Conservation (phyloP, 2,888 invertebrate species). For the Apotomis betuletana region DNA sequence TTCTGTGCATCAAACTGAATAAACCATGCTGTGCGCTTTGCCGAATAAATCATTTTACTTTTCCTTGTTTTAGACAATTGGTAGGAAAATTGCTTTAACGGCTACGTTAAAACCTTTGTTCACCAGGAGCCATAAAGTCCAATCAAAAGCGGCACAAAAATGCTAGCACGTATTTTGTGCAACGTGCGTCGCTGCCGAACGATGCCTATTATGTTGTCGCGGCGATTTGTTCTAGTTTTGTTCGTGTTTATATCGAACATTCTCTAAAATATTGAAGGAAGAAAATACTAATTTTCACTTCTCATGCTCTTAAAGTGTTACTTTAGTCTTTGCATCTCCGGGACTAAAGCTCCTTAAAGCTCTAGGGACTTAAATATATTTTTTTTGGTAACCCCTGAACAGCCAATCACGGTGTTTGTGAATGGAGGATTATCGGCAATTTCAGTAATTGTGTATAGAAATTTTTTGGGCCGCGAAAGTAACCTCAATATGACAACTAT, state of each 20-base stretch:
- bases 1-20: background rate
- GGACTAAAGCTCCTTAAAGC: too few relatives aligned
- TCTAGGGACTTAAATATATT: too few relatives aligned
- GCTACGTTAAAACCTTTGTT: conserved; percentile 10
- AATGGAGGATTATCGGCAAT: too few relatives aligned
- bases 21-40: background rate
- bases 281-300: too few relatives aligned
- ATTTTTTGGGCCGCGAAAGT: too few relatives aligned
- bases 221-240: conserved; percentile 17
- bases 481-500: too few relatives aligned
- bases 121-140: conserved; percentile 35
- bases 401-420: too few relatives aligned
- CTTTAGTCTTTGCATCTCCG: too few relatives aligned
- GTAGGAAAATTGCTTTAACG: background rate
- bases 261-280: too few relatives aligned
- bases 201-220: conserved; percentile 23
- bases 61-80: background rate
- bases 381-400: too few relatives aligned
- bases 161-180: conserved; percentile 40
- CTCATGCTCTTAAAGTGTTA: too few relatives aligned
- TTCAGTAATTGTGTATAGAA: too few relatives aligned
- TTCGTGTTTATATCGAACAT: conserved; percentile 4
- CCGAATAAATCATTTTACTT: background rate
- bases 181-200: conserved; percentile 37
- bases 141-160: conserved; percentile 36